These are phyloP conservation scores for Pangasius mekongensis DNA, from an alignment of 2,797 vertebrate genomes.

Conservation along the genomic window DNA sequence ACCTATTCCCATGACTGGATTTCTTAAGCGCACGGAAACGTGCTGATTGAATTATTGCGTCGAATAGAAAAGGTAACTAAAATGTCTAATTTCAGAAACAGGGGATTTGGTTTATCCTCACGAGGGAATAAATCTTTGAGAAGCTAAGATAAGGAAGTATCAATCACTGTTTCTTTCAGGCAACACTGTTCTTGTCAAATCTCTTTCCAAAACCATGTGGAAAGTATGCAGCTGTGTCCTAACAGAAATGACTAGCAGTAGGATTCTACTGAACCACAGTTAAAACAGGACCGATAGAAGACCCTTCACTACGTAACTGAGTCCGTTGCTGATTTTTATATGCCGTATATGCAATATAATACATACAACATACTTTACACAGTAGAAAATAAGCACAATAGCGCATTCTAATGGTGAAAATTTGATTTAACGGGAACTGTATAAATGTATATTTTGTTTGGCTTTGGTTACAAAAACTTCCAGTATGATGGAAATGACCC, in stretches of 20 bases:
- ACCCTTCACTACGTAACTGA: not conserved
- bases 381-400: not conserved
- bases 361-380: not conserved
- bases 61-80: no score
- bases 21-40: not conserved
- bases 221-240: not conserved
- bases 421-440: not conserved
- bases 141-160: not conserved
- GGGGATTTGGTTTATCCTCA: not conserved
- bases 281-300: not conserved
- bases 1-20: not conserved
- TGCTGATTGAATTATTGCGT: no score
- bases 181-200: not conserved
- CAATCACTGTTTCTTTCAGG: no score
- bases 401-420: not conserved
- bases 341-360: not conserved
- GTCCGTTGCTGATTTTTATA: not conserved
- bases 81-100: not conserved
- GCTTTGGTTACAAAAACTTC: not conserved
- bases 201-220: not conserved
- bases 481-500: not conserved
- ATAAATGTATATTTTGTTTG: not conserved
- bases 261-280: not conserved
- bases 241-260: not conserved
- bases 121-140: not conserved